Conservation (phyloP, 2,113 vertebrate genomes). For the Asarcornis scutulata region DNA sequence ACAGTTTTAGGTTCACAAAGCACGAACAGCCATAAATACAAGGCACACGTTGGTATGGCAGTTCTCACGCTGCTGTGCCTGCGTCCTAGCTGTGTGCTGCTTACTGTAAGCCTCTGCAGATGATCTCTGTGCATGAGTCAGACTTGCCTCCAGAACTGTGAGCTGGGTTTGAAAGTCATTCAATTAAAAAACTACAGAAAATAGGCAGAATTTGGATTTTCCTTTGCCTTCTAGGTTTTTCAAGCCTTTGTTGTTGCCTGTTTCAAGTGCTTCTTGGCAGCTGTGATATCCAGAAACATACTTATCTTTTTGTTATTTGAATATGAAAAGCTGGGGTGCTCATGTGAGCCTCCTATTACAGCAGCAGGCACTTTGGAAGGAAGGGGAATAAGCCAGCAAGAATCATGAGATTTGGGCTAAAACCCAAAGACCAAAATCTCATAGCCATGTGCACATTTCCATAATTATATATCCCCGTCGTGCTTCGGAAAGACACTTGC, state of each 20-base stretch:
- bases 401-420: slow-evolving; percentile 15
- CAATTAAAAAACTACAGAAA: background rate
- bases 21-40: background rate
- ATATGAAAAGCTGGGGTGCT: slow-evolving; percentile 16
- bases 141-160: background rate
- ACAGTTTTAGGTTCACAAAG: background rate
- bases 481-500: background rate
- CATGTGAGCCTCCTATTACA: background rate
- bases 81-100: background rate
- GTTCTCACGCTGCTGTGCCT: background rate
- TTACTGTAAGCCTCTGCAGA: background rate
- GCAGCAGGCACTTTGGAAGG: background rate
- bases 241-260: background rate
- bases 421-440: slow-evolving; percentile 14
- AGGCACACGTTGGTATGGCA: background rate
- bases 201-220: background rate
- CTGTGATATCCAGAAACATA: slow-evolving; percentile 3
- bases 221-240: slow-evolving; percentile 5
- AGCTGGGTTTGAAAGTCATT: background rate
- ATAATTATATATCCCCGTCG: slow-evolving; percentile 7
- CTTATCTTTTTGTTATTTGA: background rate
- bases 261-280: slow-evolving; percentile 8
- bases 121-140: background rate
- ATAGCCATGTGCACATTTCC: background rate
- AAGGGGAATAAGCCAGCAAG: slow-evolving; percentile 25